Conservation (phyloP, 1,140 invertebrate genomes). For the Chrysomallon squamiferum region DNA sequence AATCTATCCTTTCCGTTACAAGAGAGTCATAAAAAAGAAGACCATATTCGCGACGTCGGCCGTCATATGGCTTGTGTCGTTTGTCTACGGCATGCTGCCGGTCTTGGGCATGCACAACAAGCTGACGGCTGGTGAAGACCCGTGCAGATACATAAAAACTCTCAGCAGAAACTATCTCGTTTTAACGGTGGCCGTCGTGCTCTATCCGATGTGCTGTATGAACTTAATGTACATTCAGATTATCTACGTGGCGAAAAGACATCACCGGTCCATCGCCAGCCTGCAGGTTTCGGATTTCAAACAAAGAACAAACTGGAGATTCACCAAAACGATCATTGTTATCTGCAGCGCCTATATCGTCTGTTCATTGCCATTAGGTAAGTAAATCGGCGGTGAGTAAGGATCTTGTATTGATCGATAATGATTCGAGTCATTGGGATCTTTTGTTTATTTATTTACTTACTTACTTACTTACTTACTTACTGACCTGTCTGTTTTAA, state of each 20-base stretch:
- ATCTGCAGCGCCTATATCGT: conserved; percentile 15
- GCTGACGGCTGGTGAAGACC: neutral
- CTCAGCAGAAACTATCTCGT: neutral
- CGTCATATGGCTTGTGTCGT: neutral
- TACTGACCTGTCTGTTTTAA: no score
- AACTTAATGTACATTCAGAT: conserved; percentile 7
- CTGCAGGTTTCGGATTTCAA: neutral
- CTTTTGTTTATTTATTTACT: no score
- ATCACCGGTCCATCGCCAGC: conserved; percentile 8
- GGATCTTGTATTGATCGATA: no score
- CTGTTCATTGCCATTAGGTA: conserved; percentile 17
- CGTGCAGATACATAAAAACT: neutral
- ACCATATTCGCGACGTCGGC: neutral
- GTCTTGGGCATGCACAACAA: neutral
- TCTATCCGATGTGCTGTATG: neutral
- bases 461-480: no score
- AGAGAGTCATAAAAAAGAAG: neutral
- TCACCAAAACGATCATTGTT: conserved; percentile 21
- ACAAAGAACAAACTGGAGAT: conserved; percentile 1
- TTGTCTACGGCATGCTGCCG: neutral
- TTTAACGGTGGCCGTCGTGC: neutral
- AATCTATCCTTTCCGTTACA: conserved; percentile 17
- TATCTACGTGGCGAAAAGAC: conserved; percentile 15
- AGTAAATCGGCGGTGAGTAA: no score
- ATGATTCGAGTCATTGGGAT: no score